Evolutionary conservation across 2,888 invertebrate genomes (phyloP).

Genomic region (Ophioninae sp.): DNA sequence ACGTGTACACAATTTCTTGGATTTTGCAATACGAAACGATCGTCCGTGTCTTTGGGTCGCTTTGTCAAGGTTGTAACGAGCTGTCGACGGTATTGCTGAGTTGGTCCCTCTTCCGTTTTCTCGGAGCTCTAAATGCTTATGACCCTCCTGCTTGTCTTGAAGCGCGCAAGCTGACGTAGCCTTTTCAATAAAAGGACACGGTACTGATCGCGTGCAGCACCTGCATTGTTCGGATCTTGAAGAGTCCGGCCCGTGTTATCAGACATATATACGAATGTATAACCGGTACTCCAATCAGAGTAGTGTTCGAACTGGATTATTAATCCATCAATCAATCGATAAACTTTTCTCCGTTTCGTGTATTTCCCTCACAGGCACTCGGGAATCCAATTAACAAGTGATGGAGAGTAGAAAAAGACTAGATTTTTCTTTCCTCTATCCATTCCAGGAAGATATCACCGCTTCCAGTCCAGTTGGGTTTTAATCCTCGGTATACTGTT

Average conservation of each 20-base stretch:
- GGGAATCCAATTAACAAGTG: slow-evolving; percentile 37
- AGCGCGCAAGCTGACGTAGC: slow-evolving; percentile 76
- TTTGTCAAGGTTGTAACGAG: slow-evolving; percentile 80
- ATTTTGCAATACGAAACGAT: slow-evolving; percentile 36
- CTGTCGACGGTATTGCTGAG: slow-evolving; percentile 79
- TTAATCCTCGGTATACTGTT: background rate
- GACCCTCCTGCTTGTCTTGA: slow-evolving; percentile 33
- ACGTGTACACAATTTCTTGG: slow-evolving; percentile 10
- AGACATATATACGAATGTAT: background rate
- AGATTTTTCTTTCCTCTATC: background rate
- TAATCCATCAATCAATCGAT: slow-evolving; percentile 34
- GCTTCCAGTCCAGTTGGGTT: slow-evolving; percentile 28
- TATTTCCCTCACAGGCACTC: background rate
- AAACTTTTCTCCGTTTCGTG: slow-evolving; percentile 17
- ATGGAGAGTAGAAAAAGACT: background rate
- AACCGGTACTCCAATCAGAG: slow-evolving; percentile 6
- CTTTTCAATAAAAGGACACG: slow-evolving; percentile 78
- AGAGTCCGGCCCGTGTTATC: slow-evolving; percentile 48
- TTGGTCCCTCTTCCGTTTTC: slow-evolving; percentile 72
- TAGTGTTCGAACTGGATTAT: slow-evolving; percentile 15
- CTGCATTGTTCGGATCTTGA: slow-evolving; percentile 68
- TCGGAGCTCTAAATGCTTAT: slow-evolving; percentile 26
- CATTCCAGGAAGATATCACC: background rate
- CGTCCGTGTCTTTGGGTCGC: slow-evolving; percentile 68
- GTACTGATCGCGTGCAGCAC: slow-evolving; percentile 46